A percentile compares a stretch with the other conserved stretches of the same genome.
Evolutionary conservation across 53 echinoderm and acorn worm genomes (phyloP).

Genomic region (Echinometra lucunter): DNA sequence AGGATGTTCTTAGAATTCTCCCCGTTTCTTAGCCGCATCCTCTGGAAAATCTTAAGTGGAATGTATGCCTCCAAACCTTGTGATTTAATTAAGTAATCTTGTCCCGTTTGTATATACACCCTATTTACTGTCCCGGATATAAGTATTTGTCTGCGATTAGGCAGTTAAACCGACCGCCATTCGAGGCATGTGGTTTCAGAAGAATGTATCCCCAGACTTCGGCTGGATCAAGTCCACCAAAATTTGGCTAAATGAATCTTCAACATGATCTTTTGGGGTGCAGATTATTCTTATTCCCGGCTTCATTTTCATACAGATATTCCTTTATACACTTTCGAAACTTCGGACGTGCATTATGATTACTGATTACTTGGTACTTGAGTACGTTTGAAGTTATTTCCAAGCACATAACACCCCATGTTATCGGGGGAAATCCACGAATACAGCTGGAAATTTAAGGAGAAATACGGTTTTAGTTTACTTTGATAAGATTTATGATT

Average conservation of each 20-base stretch:
- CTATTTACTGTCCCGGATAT: slow-evolving; percentile 5
- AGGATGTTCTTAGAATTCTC: background rate
- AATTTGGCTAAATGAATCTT: background rate
- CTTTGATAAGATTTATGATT: too few species aligned
- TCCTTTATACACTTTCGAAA: background rate
- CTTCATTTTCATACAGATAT: background rate
- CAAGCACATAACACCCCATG: too few species aligned
- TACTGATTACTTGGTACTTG: too few species aligned
- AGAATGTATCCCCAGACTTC: background rate
- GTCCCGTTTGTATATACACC: background rate
- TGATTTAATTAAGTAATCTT: slow-evolving; percentile 18
- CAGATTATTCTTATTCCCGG: background rate
- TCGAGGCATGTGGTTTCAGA: background rate
- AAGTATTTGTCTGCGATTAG: slow-evolving; percentile 30
- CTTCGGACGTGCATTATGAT: background rate
- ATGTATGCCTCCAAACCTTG: background rate
- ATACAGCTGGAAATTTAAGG: too few species aligned
- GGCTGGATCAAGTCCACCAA: background rate
- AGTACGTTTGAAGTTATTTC: too few species aligned
- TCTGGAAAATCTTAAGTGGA: background rate
- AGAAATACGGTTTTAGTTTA: too few species aligned
- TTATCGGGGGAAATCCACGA: too few species aligned
- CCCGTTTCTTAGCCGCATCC: slow-evolving; percentile 17
- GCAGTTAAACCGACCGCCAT: background rate
- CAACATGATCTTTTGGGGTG: background rate